A percentile compares a stretch with the other conserved stretches of the same genome.
Conservation (phyloP, 2,797 vertebrate genomes). For the Sebastes trivittatus region DNA sequence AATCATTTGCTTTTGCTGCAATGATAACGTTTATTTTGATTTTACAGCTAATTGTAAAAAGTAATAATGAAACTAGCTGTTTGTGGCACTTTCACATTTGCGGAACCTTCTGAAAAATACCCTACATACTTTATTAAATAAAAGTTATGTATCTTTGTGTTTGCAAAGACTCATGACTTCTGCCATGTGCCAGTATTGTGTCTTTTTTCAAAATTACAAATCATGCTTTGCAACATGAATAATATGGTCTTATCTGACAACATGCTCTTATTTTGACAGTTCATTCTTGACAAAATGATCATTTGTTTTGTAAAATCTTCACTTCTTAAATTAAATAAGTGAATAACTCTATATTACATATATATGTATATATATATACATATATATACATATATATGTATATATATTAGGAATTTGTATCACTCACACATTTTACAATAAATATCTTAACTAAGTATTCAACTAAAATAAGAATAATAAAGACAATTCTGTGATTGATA, state of each 20-base stretch:
- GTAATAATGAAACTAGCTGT: constrained; percentile 19
- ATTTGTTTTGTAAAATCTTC: background rate
- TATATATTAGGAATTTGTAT: background rate
- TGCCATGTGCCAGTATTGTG: background rate
- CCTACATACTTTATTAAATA: no score
- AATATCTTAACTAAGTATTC: background rate
- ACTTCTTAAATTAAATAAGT: background rate
- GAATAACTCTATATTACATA: background rate
- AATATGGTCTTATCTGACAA: background rate
- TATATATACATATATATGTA: background rate
- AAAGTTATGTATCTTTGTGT: background rate
- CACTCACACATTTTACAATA: background rate
- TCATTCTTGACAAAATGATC: background rate
- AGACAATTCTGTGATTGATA: background rate
- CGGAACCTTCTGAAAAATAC: background rate
- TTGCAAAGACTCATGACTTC: background rate
- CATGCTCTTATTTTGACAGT: background rate
- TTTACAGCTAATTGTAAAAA: background rate
- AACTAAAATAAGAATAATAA: background rate
- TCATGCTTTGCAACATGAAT: background rate
- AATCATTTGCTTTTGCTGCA: constrained; percentile 6
- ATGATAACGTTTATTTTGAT: fast-evolving
- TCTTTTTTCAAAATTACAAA: background rate
- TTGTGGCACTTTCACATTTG: background rate
- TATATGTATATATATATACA: background rate